Percentiles rank a stretch among this genome's conserved stretches.
These are phyloP conservation scores for Mastacembelus armatus DNA, from an alignment of 2,797 vertebrate genomes.

Conservation along the genomic window DNA sequence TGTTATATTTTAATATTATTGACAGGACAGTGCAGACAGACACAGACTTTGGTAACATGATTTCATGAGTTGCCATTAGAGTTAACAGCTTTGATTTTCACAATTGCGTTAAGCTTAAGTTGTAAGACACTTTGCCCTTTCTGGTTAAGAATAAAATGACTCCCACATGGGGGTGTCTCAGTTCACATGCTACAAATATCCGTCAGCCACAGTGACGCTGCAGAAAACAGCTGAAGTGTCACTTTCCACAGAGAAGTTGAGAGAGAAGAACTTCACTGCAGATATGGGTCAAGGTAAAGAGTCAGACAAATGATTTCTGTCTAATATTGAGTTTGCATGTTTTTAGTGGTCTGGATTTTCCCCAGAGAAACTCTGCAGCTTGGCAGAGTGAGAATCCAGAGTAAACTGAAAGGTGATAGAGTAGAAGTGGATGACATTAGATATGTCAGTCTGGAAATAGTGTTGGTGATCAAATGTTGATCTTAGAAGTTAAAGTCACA, in stretches of 20 bases:
- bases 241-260: not conserved
- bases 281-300: slow-evolving; percentile 69
- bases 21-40: no score
- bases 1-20: no score
- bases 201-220: not conserved
- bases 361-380: not conserved
- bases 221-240: slow-evolving; percentile 8
- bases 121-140: not conserved
- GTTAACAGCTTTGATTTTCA: not conserved
- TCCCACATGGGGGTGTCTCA: no score
- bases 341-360: not conserved
- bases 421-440: slow-evolving; percentile 16
- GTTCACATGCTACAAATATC: slow-evolving; percentile 73
- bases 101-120: not conserved
- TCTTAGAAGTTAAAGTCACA: rapidly evolving
- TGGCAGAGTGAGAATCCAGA: slow-evolving; percentile 10
- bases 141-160: slow-evolving; percentile 50
- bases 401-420: slow-evolving; percentile 40
- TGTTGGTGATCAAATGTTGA: not conserved
- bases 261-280: slow-evolving; percentile 33
- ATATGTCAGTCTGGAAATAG: slow-evolving; percentile 18
- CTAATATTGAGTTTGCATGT: not conserved
- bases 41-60: no score
- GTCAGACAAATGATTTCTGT: not conserved
- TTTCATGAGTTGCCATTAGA: no score